Conservation (phyloP, 2,113 vertebrate species). For the Asarcornis scutulata region DNA sequence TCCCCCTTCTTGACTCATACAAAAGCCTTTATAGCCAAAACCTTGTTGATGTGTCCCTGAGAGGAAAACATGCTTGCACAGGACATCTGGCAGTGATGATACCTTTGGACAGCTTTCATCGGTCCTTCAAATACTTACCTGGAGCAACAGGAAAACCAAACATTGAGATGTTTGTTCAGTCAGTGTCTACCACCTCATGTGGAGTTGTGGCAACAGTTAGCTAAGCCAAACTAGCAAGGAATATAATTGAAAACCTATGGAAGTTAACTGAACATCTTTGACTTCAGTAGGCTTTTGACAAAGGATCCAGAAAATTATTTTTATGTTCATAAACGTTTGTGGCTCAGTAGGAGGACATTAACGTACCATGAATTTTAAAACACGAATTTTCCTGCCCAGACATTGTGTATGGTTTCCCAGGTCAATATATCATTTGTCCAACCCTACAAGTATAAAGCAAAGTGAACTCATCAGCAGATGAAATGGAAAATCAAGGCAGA, state of each 20-base stretch:
- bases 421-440: not conserved
- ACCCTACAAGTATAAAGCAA: not conserved
- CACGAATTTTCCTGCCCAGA: not conserved
- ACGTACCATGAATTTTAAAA: not conserved
- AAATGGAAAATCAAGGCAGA: not conserved
- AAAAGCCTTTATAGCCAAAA: not conserved
- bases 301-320: not conserved
- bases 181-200: not conserved
- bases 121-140: not conserved
- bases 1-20: not conserved
- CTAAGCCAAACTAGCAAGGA: not conserved
- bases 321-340: not conserved
- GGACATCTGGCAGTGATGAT: not conserved
- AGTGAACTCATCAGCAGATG: not conserved
- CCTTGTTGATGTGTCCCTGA: not conserved
- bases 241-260: not conserved
- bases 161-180: accelerated
- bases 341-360: not conserved
- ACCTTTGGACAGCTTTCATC: not conserved
- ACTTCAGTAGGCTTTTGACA: not conserved
- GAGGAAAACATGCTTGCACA: not conserved
- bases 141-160: not conserved
- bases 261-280: not conserved
- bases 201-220: not conserved
- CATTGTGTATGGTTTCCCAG: not conserved